Evolutionary conservation across 2,888 invertebrate species (phyloP).

Genomic region (Noctuana brunneofusca): DNA sequence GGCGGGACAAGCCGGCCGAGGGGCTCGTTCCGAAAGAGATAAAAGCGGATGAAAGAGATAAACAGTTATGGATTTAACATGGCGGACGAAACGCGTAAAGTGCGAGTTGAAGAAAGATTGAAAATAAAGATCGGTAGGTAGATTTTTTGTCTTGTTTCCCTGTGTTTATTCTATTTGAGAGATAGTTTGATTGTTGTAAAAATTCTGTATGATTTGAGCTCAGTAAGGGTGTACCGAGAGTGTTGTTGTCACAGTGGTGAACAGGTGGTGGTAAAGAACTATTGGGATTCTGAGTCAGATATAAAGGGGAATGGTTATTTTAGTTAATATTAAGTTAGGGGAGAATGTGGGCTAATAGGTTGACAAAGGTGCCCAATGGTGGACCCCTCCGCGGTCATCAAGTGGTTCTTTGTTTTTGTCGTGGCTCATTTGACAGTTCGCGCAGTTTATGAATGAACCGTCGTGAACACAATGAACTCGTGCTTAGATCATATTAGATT

Average conservation of each 20-base stretch:
- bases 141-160: constrained; percentile 46
- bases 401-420: constrained; percentile 69
- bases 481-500: constrained; percentile 66
- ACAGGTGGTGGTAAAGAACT: constrained; percentile 74
- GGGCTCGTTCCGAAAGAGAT: constrained; percentile 82
- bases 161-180: constrained; percentile 35
- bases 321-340: constrained; percentile 41
- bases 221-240: constrained; percentile 33
- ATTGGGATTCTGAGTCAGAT: constrained; percentile 41
- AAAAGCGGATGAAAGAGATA: constrained; percentile 83
- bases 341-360: constrained; percentile 40
- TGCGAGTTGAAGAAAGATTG: constrained; percentile 95
- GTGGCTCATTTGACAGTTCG: constrained; percentile 71
- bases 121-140: constrained; percentile 96
- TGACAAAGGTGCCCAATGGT: not conserved
- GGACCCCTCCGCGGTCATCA: not conserved
- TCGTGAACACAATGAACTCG: constrained; percentile 71
- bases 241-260: constrained; percentile 73
- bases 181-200: constrained; percentile 16
- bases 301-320: constrained; percentile 54
- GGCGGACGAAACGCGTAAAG: constrained; percentile 95
- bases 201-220: constrained; percentile 19
- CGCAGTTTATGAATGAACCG: constrained; percentile 75
- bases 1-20: constrained; percentile 79
- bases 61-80: constrained; percentile 93